A percentile compares a stretch with the other conserved stretches of the same genome.
phyloP scores from a whole-genome alignment of 2,113 vertebrate species.

The Emydocephalus ijimae region DNA sequence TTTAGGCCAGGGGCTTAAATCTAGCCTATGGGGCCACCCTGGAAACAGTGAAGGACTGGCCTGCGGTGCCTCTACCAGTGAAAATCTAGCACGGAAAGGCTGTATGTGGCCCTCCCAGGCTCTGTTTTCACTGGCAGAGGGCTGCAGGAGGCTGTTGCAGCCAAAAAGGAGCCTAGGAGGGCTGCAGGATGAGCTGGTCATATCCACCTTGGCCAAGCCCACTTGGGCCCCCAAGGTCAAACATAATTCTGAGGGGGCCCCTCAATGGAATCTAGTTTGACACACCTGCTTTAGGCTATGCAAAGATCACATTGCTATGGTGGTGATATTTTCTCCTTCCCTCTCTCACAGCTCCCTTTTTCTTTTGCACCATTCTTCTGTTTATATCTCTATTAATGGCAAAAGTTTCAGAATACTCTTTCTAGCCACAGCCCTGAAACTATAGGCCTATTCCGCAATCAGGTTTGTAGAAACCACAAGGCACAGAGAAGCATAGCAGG shows the following conservation, averaged over 20 bases:
- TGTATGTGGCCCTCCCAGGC: too few relatives aligned
- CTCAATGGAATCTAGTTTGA: too few relatives aligned
- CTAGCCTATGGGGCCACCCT: too few relatives aligned
- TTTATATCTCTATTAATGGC: neutral
- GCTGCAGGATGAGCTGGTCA: too few relatives aligned
- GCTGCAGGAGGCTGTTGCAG: too few relatives aligned
- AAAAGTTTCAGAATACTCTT: neutral
- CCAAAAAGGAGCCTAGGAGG: too few relatives aligned
- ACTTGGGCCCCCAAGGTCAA: too few relatives aligned
- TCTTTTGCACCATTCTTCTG: neutral
- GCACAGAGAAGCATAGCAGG: neutral
- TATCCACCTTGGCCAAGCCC: accelerated
- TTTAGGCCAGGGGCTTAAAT: neutral
- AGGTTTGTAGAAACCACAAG: neutral
- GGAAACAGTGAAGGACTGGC: too few relatives aligned
- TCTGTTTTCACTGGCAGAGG: too few relatives aligned
- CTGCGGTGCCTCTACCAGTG: too few relatives aligned
- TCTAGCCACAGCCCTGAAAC: neutral
- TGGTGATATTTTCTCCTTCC: neutral
- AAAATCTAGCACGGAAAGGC: too few relatives aligned
- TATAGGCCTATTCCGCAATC: neutral
- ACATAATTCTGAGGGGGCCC: too few relatives aligned
- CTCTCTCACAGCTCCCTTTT: neutral
- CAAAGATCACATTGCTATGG: neutral
- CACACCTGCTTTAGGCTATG: neutral